These are phyloP conservation scores for Mus musculus DNA, from an alignment of 2,113 vertebrate species.

Conservation along the genomic window GRCm39 chr12:40762001-40762500, in stretches of 20 bases:
- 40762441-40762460: not conserved
- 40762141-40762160: too few species aligned
- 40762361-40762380: not conserved
- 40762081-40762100: too few species aligned
- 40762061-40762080: too few species aligned
- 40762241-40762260: not conserved
- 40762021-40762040: too few species aligned
- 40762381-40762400: not conserved
- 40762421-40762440: not conserved
- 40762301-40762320: not conserved
- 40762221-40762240: not conserved
- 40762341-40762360: not conserved
- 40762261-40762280: slow-evolving; percentile 34
- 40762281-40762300: not conserved
- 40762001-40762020: too few species aligned
- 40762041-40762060: too few species aligned
- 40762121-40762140: too few species aligned
- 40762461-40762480: too few species aligned
- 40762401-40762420: not conserved
- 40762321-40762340: not conserved
- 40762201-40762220: too few species aligned
- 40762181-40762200: too few species aligned
- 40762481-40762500: not conserved
- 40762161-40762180: too few species aligned
- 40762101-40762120: too few species aligned